These are phyloP conservation scores for Lacerta agilis DNA, from an alignment of 2,797 vertebrate species.

Conservation along the genomic window DNA sequence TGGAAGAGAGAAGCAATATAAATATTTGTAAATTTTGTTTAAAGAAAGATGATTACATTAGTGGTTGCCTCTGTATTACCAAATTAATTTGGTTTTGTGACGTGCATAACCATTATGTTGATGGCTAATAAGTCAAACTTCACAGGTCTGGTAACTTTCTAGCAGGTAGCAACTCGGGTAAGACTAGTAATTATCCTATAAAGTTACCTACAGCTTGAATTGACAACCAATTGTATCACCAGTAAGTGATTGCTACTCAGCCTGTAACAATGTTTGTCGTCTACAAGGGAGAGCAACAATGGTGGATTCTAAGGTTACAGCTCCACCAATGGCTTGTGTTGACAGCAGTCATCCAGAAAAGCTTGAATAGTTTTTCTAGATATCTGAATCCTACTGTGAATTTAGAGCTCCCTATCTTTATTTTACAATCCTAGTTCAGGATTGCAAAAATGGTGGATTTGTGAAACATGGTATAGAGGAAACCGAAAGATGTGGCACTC, in stretches of 20 bases:
- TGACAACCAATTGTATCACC: background rate
- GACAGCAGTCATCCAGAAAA: background rate
- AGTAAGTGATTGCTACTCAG: background rate
- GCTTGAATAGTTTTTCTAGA: background rate
- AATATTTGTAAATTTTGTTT: background rate
- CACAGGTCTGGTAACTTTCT: background rate
- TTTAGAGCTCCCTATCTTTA: background rate
- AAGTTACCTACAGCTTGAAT: constrained; percentile 23
- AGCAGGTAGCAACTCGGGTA: constrained; percentile 14
- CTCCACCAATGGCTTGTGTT: background rate
- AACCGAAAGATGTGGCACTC: background rate
- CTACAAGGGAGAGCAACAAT: background rate
- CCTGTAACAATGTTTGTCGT: constrained; percentile 16
- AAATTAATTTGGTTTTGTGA: background rate
- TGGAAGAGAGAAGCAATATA: background rate
- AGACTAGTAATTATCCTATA: background rate
- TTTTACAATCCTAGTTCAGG: background rate
- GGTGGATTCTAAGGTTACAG: background rate
- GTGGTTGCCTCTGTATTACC: background rate
- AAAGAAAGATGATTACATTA: background rate
- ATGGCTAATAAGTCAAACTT: background rate
- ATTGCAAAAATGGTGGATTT: background rate
- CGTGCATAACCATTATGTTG: background rate
- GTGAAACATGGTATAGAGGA: background rate
- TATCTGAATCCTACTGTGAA: background rate